Evolutionary conservation across 2,888 invertebrate species (phyloP).

Genomic region (Mythimna vitellina): DNA sequence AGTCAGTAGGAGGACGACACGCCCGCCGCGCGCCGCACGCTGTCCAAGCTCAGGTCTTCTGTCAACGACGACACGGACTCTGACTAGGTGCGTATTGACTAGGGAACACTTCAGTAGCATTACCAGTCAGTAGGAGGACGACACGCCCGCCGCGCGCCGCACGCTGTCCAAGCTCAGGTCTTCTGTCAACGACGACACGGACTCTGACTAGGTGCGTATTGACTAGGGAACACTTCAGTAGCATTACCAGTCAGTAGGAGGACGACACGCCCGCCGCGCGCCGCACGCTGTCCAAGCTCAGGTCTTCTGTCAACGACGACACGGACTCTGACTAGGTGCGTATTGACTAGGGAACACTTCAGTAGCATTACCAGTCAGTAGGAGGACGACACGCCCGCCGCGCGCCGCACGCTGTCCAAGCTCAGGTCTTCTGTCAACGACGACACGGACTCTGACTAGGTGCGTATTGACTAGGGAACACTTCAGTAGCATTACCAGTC

Average conservation of each 20-base stretch:
- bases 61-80: slow-evolving; percentile 83
- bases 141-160: slow-evolving; percentile 86
- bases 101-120: no score
- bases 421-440: slow-evolving; percentile 86
- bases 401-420: slow-evolving; percentile 86
- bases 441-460: slow-evolving; percentile 81
- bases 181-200: slow-evolving; percentile 84
- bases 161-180: slow-evolving; percentile 87
- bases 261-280: slow-evolving; percentile 88
- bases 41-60: slow-evolving; percentile 86
- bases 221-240: no score
- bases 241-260: no score
- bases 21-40: slow-evolving; percentile 85
- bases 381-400: slow-evolving; percentile 89
- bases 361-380: no score
- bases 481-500: no score
- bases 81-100: slow-evolving; percentile 72
- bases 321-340: slow-evolving; percentile 78
- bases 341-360: background rate
- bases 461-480: slow-evolving; percentile 25
- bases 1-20: slow-evolving; percentile 90
- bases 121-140: no score
- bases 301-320: slow-evolving; percentile 85
- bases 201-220: slow-evolving; percentile 74
- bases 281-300: slow-evolving; percentile 86